phyloP scores from a whole-genome alignment of 1,140 invertebrate genomes.

The Zaprionus ghesquierei region DNA sequence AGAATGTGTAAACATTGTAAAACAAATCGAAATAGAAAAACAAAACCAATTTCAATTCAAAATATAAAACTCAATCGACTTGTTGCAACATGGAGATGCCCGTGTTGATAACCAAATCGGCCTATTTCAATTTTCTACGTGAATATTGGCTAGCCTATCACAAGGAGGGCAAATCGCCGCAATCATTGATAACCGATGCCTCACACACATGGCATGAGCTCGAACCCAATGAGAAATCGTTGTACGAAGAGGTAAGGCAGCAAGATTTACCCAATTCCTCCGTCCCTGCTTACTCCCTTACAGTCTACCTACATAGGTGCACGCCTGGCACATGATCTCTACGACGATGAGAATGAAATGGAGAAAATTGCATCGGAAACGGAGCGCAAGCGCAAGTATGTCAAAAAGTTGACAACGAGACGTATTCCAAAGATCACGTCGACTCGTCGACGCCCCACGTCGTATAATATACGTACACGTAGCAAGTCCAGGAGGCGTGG shows the following conservation, averaged over 20 bases:
- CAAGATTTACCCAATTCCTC: background rate
- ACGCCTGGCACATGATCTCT: constrained; percentile 3
- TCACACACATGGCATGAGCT: background rate
- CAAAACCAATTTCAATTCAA: background rate
- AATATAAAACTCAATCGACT: background rate
- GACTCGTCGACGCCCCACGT: background rate
- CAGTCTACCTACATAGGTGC: constrained; percentile 5
- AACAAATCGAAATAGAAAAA: too few relatives aligned
- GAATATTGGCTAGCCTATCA: constrained; percentile 16
- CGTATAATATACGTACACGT: background rate
- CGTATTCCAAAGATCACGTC: background rate
- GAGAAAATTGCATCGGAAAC: too few relatives aligned
- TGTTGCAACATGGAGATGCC: constrained; percentile 1
- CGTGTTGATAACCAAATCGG: background rate
- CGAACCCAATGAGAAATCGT: background rate
- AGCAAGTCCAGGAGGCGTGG: background rate
- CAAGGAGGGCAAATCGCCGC: background rate
- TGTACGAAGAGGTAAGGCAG: constrained; percentile 1
- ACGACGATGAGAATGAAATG: background rate
- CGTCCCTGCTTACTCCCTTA: too few relatives aligned
- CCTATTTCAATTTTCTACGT: constrained; percentile 25
- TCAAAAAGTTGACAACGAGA: background rate
- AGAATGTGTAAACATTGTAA: background rate
- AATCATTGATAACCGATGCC: background rate
- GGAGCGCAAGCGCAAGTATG: background rate